These are phyloP conservation scores for Lepidurus arcticus DNA, from an alignment of 1,140 invertebrate genomes.

Conservation along the genomic window DNA sequence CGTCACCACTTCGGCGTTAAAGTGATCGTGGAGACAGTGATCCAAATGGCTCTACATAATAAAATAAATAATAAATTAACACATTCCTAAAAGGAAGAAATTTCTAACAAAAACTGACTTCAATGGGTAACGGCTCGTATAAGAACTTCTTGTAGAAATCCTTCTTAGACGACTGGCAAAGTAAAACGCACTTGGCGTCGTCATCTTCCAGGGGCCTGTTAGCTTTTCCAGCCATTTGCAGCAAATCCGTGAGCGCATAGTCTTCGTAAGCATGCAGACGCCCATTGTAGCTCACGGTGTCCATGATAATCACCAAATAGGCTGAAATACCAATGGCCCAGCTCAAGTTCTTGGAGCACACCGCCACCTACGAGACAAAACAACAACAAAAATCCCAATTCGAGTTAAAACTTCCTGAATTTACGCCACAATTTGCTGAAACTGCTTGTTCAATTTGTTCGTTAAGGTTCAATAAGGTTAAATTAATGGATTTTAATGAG, in stretches of 20 bases:
- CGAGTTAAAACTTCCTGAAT: no score
- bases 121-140: slow-evolving; percentile 95
- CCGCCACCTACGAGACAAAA: slow-evolving; percentile 54
- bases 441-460: no score
- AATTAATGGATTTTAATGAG: no score
- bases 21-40: slow-evolving; percentile 96
- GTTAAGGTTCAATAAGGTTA: no score
- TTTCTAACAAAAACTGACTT: slow-evolving; percentile 49
- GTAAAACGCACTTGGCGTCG: slow-evolving; percentile 90
- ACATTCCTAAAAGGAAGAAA: background rate
- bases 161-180: slow-evolving; percentile 97
- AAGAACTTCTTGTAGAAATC: slow-evolving; percentile 99
- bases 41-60: slow-evolving; percentile 76
- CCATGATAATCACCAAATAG: slow-evolving; percentile 94
- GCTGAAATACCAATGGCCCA: slow-evolving; percentile 84
- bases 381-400: no score
- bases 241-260: slow-evolving; percentile 92
- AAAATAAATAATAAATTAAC: slow-evolving; percentile 32
- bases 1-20: slow-evolving; percentile 99
- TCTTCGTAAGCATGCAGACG: slow-evolving; percentile 83
- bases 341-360: slow-evolving; percentile 81
- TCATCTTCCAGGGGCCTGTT: slow-evolving; percentile 85
- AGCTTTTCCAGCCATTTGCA: slow-evolving; percentile 94
- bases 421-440: no score
- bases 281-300: slow-evolving; percentile 96